Evolutionary conservation across 2,113 vertebrate species (phyloP), one percentile per base, ranked within the genome.

Genomic region (Myiozetetes cayanensis): DNA sequence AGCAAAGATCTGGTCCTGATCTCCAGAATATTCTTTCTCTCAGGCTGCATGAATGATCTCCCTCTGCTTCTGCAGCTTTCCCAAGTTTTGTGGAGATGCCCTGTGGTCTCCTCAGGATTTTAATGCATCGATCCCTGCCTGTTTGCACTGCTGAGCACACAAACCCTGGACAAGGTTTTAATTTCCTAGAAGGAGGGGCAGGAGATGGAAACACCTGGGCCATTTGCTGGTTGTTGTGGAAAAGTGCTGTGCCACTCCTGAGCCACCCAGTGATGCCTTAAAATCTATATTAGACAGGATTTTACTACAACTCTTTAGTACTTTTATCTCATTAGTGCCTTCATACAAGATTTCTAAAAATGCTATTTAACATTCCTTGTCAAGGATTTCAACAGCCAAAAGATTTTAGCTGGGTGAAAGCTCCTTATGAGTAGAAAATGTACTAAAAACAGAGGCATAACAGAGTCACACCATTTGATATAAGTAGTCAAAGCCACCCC

Each of bases 101-200:
- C 39, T 78, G 15, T 3, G 4, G 19, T 10, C 44, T 21, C 8
- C 23, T 53, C 37, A 78, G 49, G 24, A 41, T 77, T 74, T 21
- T 5, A 20, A 0, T 25, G 15, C 11, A 5, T 10, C 18, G 2
- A 13, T 24, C 20, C 12, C 25, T 13, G 21, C 4, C 23, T 33
- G 8, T 43, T 52, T 66, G 10, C 24, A 22, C 15, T 76, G 14
- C 12, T 53, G 55, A 70, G 20, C 5, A 53, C 33, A 24, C 8
- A 80, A 14, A 20, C 20, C 41, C 63, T 2, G 1, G 41, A 33
- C 65, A 47, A 74, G 2, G 3, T 21, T 84, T 16, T 24, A 8
- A 41, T 70, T 27, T 71, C 33, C 35, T 39, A 46, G 35, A 74
- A 73, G 18, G 27, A 43, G 8, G 6, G 19, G 4, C 10, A 55